Base-by-base conservation (phyloP, 2,888 invertebrate species). In the Acholoe squamosa region DNA sequence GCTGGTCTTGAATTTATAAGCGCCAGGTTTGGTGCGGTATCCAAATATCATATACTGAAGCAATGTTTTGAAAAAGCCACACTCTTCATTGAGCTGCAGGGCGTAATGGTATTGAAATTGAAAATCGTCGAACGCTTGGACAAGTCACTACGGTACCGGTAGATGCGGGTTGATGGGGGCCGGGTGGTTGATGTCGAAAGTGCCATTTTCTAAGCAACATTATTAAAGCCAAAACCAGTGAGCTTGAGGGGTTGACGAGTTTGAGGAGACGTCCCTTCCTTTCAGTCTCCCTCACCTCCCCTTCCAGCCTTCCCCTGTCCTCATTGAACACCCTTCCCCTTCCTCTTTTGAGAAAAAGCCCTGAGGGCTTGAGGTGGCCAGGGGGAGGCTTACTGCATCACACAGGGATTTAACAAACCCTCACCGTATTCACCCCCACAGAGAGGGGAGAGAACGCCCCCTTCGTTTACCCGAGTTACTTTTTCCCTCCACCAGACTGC, bases 141-240 rank as follows among this genome's bases (percentile, higher is more conserved):
- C 31, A 10, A n/a, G 80, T 80, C 14, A 80, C 5, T 12, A 80
- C 5, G 80, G 5, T 80, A 34, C 14, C n/a, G 71, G 76, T 25
- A 16, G 1, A 25, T 22, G 84, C 10, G 33, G 22, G 84, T 22
- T 25, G 52, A 34, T 31, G 34, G 34, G 43, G 19, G 25, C 28
- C n/a, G 84, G 25, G 51, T 25, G 28, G 84, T 3, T n/a, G n/a
- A n/a, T n/a, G n/a, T n/a, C n/a, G 84, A 10, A 43, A 52, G 86
- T 86, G 52, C 86, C 56, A 12, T 52, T 86, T 56, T 16, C 86
- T 86, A 54, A 54, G 86, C 86, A 56, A 86, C 52, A 86, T 86
- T 86, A 86, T 52, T 28, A n/a, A 28, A 86, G 10, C 54, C 54
- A 3, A 86, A 54, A 54, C 54, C 86, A 12, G 31, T 34, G 51